A percentile compares a stretch with the other conserved stretches of the same genome.
Evolutionary conservation across 2,888 invertebrate species (phyloP).

Genomic region (Drosophila antonietae): DNA sequence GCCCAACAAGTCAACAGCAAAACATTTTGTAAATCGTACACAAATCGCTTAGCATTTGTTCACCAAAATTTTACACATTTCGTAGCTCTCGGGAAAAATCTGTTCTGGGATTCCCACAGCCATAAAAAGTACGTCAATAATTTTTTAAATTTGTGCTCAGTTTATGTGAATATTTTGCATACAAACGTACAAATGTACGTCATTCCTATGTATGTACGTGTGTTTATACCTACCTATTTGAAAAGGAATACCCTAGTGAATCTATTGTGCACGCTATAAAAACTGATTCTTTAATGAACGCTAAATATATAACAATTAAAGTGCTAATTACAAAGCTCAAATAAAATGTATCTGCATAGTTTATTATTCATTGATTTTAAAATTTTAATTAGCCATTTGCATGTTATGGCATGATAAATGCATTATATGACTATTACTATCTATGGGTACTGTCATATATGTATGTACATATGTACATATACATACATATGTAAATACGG

Average conservation of each 20-base stretch:
- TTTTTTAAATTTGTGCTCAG: neutral
- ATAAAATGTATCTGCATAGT: slow-evolving; percentile 13
- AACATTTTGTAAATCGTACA: neutral
- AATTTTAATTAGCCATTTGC: slow-evolving; percentile 34
- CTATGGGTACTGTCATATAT: neutral
- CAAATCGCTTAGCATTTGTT: slow-evolving; percentile 2
- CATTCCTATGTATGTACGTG: neutral
- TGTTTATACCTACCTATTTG: neutral
- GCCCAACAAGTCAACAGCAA: slow-evolving; percentile 7
- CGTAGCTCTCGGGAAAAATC: neutral
- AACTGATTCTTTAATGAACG: slow-evolving; percentile 37
- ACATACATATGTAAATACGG: no score
- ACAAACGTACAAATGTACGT: neutral
- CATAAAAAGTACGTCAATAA: slow-evolving; percentile 27
- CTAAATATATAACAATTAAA: slow-evolving; percentile 63
- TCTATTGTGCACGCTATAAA: slow-evolving; percentile 11
- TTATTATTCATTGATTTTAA: slow-evolving; percentile 4
- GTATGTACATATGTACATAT: neutral
- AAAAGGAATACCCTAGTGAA: slow-evolving; percentile 21
- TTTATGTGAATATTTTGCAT: slow-evolving; percentile 5
- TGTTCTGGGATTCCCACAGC: slow-evolving; percentile 35
- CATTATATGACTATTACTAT: slow-evolving; percentile 11
- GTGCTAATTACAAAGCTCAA: slow-evolving; percentile 49
- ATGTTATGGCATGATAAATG: slow-evolving; percentile 25
- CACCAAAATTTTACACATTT: slow-evolving; percentile 12